A percentile compares a stretch with the other conserved stretches of the same genome.
Evolutionary conservation across 2,888 invertebrate genomes (phyloP).

Genomic region (Campoplex capitator): DNA sequence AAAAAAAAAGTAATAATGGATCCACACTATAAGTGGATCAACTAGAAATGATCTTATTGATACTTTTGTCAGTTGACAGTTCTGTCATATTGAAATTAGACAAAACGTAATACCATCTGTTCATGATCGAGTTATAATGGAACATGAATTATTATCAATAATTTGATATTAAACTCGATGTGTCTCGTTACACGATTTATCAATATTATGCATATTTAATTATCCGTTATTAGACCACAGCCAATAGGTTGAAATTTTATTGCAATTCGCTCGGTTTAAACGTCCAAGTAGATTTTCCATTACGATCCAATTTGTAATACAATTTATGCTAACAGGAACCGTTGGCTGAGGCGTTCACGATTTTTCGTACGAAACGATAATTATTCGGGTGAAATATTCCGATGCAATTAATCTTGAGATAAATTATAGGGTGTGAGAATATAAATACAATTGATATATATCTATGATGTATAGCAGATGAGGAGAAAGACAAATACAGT

Average conservation of each 20-base stretch:
- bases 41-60: background rate
- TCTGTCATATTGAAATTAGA: background rate
- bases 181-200: slow-evolving; percentile 1
- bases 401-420: slow-evolving; percentile 82
- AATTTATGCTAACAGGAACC: slow-evolving; percentile 57
- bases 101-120: background rate
- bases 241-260: slow-evolving; percentile 19
- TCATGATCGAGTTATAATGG: background rate
- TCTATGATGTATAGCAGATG: slow-evolving; percentile 26
- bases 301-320: slow-evolving; percentile 6
- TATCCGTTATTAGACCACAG: slow-evolving; percentile 28
- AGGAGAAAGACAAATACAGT: slow-evolving; percentile 58
- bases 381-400: slow-evolving; percentile 79
- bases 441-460: slow-evolving; percentile 37
- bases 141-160: slow-evolving; percentile 6
- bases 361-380: slow-evolving; percentile 77
- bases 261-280: slow-evolving; percentile 6
- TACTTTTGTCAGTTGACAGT: background rate
- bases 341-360: slow-evolving; percentile 44
- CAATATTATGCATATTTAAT: slow-evolving; percentile 36
- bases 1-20: background rate
- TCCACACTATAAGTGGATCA: background rate
- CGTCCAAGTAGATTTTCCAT: background rate
- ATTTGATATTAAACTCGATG: slow-evolving; percentile 11
- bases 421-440: slow-evolving; percentile 79